These are phyloP conservation scores for Conomelus anceps DNA, from an alignment of 2,888 invertebrate genomes.

Conservation along the genomic window DNA sequence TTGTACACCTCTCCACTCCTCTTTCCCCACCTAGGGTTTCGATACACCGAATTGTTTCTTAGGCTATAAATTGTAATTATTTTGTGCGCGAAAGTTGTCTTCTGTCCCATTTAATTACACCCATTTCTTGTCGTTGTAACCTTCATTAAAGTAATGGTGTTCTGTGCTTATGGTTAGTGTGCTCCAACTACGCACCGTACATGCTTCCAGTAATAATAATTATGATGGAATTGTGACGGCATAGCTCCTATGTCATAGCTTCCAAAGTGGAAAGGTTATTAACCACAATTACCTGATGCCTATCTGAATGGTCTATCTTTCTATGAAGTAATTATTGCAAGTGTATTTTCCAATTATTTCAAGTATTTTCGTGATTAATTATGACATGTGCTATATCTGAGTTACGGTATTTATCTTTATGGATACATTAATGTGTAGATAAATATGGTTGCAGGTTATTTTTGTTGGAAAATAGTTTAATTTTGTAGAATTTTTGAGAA, in stretches of 20 bases:
- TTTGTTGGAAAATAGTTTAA: neutral
- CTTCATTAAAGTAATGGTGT: neutral
- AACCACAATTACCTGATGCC: neutral
- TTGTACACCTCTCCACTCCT: too few species aligned
- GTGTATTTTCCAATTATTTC: too few species aligned
- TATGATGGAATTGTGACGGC: neutral
- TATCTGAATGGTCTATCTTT: neutral
- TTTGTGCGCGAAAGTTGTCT: too few species aligned
- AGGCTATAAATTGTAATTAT: neutral
- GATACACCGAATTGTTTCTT: neutral
- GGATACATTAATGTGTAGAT: too few species aligned
- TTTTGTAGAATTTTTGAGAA: neutral
- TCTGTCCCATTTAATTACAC: neutral
- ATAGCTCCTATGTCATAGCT: neutral
- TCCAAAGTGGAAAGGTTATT: neutral
- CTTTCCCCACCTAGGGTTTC: too few species aligned
- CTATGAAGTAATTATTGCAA: neutral
- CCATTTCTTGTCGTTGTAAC: neutral
- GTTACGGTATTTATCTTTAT: too few species aligned
- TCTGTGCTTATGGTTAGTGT: neutral
- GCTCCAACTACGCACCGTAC: too few species aligned
- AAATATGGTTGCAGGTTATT: neutral
- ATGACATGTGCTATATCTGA: too few species aligned
- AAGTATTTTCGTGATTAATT: too few species aligned
- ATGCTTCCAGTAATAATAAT: neutral